Percentiles rank a stretch among this genome's conserved stretches.
Conservation (phyloP, 2,888 invertebrate species). For the Boloria selene region DNA sequence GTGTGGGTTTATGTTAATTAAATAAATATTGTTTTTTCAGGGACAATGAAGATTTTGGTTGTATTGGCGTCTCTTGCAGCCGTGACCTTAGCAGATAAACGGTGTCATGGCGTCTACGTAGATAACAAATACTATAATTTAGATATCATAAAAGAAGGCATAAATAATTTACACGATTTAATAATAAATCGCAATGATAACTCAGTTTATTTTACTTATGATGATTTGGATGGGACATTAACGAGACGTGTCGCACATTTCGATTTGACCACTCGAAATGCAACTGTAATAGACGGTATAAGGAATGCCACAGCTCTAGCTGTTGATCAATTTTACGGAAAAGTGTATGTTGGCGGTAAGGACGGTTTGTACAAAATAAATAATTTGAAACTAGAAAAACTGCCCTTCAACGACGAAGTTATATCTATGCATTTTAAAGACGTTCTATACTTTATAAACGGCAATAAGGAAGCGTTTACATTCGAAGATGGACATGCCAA, state of each 20-base stretch:
- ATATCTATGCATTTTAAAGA: constrained; percentile 60
- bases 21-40: too few species aligned
- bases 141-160: constrained; percentile 64
- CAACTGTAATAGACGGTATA: constrained; percentile 59
- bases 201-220: constrained; percentile 66
- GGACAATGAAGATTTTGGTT: constrained; percentile 47
- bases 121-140: constrained; percentile 61
- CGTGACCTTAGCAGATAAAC: constrained; percentile 48
- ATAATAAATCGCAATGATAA: constrained; percentile 62
- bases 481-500: constrained; percentile 60
- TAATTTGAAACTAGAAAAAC: constrained; percentile 55
- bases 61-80: constrained; percentile 45
- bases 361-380: constrained; percentile 66
- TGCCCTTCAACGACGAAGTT: constrained; percentile 63
- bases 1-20: too few species aligned
- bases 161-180: constrained; percentile 61
- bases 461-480: constrained; percentile 55
- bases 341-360: constrained; percentile 63
- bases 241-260: constrained; percentile 57
- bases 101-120: constrained; percentile 60
- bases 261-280: constrained; percentile 51
- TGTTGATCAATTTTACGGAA: constrained; percentile 59
- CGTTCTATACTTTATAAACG: constrained; percentile 60
- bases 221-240: constrained; percentile 53
- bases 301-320: constrained; percentile 67